Conservation (phyloP, 2,888 invertebrate species). For the Trisateles emortualis region DNA sequence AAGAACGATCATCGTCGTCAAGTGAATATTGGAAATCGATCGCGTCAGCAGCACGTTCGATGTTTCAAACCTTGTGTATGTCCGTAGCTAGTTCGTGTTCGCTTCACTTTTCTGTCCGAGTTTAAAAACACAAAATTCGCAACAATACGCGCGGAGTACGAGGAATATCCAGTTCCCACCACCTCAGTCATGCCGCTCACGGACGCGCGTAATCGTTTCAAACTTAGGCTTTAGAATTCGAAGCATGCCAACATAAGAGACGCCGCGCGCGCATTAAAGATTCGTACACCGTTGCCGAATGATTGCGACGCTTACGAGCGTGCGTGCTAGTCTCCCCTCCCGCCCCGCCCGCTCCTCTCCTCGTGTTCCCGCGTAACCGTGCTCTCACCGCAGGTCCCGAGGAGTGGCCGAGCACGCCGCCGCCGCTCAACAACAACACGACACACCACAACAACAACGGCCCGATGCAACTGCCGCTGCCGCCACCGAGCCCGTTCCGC, state of each 20-base stretch:
- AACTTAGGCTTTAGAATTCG: conserved; percentile 64
- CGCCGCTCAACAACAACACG: conserved; percentile 86
- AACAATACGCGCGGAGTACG: conserved; percentile 69
- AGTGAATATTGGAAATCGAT: conserved; percentile 62
- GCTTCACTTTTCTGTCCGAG: conserved; percentile 68
- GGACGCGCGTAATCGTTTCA: conserved; percentile 76
- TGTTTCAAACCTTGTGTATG: conserved; percentile 60
- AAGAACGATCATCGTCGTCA: conserved; percentile 38
- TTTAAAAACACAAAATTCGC: conserved; percentile 43
- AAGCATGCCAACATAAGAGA: conserved; percentile 64
- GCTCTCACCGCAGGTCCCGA: conserved; percentile 83
- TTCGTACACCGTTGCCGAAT: conserved; percentile 62
- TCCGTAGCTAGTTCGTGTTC: conserved; percentile 80
- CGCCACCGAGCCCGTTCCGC: conserved; percentile 89
- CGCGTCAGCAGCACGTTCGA: conserved; percentile 56
- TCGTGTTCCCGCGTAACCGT: conserved; percentile 90
- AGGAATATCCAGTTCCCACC: conserved; percentile 73
- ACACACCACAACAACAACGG: conserved; percentile 86
- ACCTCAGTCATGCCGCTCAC: conserved; percentile 72
- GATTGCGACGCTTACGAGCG: conserved; percentile 72
- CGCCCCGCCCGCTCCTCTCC: conserved; percentile 86
- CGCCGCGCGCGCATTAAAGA: conserved; percentile 66
- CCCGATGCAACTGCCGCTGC: conserved; percentile 79
- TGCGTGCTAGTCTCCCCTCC: conserved; percentile 51
- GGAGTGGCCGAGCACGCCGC: conserved; percentile 82